Base-by-base conservation (phyloP, 2,797 vertebrate species). In the Syndactyla subalaris region DNA sequence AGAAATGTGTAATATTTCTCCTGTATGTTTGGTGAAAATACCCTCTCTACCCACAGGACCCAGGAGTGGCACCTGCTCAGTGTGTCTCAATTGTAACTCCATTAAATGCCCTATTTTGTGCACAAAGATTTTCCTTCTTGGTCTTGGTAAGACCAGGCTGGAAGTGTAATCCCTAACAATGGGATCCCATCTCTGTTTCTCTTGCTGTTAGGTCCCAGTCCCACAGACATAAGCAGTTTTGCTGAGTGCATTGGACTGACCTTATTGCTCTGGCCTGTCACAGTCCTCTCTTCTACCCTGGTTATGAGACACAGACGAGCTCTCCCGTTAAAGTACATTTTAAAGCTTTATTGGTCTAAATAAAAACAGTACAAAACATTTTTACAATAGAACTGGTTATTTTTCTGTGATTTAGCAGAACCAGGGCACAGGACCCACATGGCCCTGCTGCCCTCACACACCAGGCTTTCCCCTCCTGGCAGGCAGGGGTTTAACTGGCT, bases 401-500 rank as follows among this genome's bases (percentile, higher is more conserved):
- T 75, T 30, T 52, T 61, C 23, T 29, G 27, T 1, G 0, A 43
- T 32, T 48, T 38, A 39, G 51, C 39, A 61, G 75, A 72, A n/a
- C 9, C 6, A 30, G 46, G 52, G 63, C 52, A 18, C 7, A 16
- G 23, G 41, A 54, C 52, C 20, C 52, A 30, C 19, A 4, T 2
- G 7, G 24, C 51, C 61, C 75, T n/a, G n/a, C 78, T 46, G 73
- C 32, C 46, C 68, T 68, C 10, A 14, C 39, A 26, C 8, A 0
- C 30, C 36, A n/a, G 32, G 21, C 43, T 23, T 20, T 36, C 32
- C 20, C 39, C 22, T 22, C 54, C 32, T 45, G 27, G 67, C 54
- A 29, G 2, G 1, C 1, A 7, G 39, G 6, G 20, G 9, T 24
- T 23, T 97, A 99, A 77, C 98, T 98, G 62, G 98, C 98, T 73